Base-by-base conservation (phyloP, 2,888 invertebrate species). In the Pandemis heparana region DNA sequence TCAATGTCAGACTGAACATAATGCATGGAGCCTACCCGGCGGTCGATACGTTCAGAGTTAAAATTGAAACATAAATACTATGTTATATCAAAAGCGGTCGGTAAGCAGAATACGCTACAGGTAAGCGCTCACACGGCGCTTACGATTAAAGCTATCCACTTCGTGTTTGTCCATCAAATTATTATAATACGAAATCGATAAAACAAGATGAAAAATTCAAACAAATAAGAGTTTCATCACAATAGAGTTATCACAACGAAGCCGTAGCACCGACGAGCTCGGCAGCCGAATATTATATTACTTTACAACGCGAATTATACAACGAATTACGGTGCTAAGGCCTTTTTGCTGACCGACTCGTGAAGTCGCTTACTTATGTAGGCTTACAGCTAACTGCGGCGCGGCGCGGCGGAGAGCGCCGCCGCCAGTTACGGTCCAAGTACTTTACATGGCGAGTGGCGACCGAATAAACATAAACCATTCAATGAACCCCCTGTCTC, bases 51-150 rank as follows among this genome's bases (percentile, higher is more conserved):
- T 78, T 80, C 75, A 75, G 84, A 87, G 88, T 91, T 90, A 89
- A 89, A 90, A 88, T 86, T 82, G 87, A 92, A 93, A 92, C 94
- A 92, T 94, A 93, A 92, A 92, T 89, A 92, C 91, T 92, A 93
- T 92, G 92, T 94, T 93, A 92, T 89, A 86, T 81, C 80, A 88
- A 89, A 91, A 90, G 90, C 91, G 84, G 77, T 85, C 89, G 82
- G 85, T 83, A 88, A 90, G 92, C 90, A 81, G 87, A 83, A 82
- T 87, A 86, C 85, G 84, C 82, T 83, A 78, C 79, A 81, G 81
- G 78, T 81, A 83, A 83, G 80, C 79, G 80, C 80, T 83, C 79
- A 83, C 81, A 84, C 84, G 81, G 82, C 83, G 82, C 85, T 84
- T 80, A 80, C 77, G 69, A 68, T 83, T 83, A 89, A 88, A 90